Conservation (phyloP, 1,140 invertebrate genomes). For the Psilanteris sp. region DNA sequence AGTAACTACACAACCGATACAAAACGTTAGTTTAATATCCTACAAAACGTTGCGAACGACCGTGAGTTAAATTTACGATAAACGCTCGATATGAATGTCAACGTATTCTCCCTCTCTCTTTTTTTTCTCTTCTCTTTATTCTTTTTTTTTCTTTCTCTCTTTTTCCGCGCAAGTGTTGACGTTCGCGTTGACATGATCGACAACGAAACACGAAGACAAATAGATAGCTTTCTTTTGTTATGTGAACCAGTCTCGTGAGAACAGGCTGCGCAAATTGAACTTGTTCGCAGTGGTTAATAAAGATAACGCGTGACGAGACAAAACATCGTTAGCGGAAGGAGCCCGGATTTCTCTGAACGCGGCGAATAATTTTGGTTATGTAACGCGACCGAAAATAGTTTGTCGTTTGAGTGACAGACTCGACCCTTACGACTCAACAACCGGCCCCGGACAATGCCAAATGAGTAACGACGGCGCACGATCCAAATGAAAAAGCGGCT, state of each 20-base stretch:
- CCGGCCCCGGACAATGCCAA: conserved; percentile 65
- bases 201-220: conserved; percentile 29
- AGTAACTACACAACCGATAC: no score
- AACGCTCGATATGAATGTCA: neutral
- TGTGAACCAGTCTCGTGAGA: conserved; percentile 37
- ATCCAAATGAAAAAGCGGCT: no score
- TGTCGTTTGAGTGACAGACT: conserved; percentile 73
- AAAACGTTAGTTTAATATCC: no score
- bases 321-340: conserved; percentile 26
- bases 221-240: conserved; percentile 43
- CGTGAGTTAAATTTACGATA: conserved; percentile 4
- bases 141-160: no score
- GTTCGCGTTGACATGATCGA: neutral
- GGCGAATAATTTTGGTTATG: conserved; percentile 64
- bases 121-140: neutral
- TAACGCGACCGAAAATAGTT: conserved; percentile 74
- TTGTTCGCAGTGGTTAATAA: conserved; percentile 21
- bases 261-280: conserved; percentile 30
- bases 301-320: conserved; percentile 27
- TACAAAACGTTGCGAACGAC: neutral
- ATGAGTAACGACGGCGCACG: conserved; percentile 19
- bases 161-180: conserved; percentile 3
- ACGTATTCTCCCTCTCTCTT: no score
- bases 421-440: conserved; percentile 66
- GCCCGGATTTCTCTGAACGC: conserved; percentile 2